A percentile compares a stretch with the other conserved stretches of the same genome.
phyloP scores from a whole-genome alignment of 92 coral and sea anemone genomes.

The Metridium senile region DNA sequence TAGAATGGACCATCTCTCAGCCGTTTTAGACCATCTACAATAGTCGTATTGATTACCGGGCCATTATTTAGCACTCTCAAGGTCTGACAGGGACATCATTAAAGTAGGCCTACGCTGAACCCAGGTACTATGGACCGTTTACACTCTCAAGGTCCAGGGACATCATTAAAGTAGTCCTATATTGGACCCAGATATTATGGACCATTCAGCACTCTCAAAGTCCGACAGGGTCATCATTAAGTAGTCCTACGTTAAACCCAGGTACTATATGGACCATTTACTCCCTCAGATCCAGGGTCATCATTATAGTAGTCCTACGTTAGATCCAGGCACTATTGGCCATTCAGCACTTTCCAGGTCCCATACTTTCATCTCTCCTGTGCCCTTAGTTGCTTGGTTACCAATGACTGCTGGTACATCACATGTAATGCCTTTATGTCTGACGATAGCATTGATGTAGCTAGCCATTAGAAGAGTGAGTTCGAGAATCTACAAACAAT shows the following conservation, averaged over 20 bases:
- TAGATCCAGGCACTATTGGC: conserved; percentile 97
- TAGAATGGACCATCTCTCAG: too few relatives aligned
- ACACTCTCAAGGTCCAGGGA: background rate
- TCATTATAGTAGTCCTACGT: conserved; percentile 53
- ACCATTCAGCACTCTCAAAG: background rate
- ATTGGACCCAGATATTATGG: background rate
- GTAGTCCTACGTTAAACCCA: background rate
- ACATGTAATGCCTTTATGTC: conserved; percentile 93
- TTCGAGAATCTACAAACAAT: conserved; percentile 74
- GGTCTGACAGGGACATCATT: too few relatives aligned
- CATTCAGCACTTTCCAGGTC: conserved; percentile 99
- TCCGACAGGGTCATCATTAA: background rate
- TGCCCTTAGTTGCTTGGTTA: conserved; percentile 56
- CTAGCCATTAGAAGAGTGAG: conserved; percentile 97
- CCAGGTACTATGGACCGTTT: background rate
- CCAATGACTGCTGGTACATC: conserved; percentile 53
- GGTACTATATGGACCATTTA: background rate
- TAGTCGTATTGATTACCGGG: too few relatives aligned
- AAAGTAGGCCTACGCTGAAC: too few relatives aligned
- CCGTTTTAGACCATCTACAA: too few relatives aligned
- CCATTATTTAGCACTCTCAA: too few relatives aligned
- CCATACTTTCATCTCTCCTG: conserved; percentile 92
- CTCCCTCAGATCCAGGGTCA: background rate
- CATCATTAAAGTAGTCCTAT: background rate
- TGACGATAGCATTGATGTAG: conserved; percentile 96